Conservation (phyloP, 1,140 invertebrate species). For the Ceratosolen fusciceps region DNA sequence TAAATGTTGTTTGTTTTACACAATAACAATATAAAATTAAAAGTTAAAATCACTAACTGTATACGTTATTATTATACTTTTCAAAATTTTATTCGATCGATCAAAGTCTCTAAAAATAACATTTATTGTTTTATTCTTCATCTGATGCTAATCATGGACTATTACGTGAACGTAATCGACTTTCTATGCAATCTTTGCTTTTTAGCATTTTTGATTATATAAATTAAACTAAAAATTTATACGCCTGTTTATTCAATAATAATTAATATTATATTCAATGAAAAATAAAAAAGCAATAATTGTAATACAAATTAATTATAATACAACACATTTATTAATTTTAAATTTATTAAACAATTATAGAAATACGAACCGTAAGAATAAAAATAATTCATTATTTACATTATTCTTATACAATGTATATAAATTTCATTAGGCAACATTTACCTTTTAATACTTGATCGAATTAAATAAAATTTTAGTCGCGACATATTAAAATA, state of each 20-base stretch:
- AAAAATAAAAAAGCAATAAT: neutral
- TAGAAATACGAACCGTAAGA: no score
- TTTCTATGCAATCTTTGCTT: neutral
- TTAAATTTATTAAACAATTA: no score
- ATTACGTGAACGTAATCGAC: slow-evolving; percentile 14
- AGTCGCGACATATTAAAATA: neutral
- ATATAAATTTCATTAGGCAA: no score
- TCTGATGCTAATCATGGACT: slow-evolving; percentile 21
- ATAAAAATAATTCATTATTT: no score
- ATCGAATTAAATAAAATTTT: no score
- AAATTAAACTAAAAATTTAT: neutral
- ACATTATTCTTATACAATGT: no score
- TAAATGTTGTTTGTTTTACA: no score
- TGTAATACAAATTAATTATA: neutral
- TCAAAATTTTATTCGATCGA: neutral
- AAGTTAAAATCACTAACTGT: neutral
- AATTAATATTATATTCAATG: neutral
- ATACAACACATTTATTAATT: no score
- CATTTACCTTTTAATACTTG: no score
- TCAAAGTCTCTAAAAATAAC: slow-evolving; percentile 10
- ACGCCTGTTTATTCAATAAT: neutral
- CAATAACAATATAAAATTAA: neutral
- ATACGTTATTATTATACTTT: neutral
- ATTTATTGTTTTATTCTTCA: slow-evolving; percentile 12
- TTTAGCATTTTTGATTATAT: slow-evolving; percentile 1